Evolutionary conservation across 2,888 invertebrate genomes (phyloP).

Genomic region (Dorcus hopei): DNA sequence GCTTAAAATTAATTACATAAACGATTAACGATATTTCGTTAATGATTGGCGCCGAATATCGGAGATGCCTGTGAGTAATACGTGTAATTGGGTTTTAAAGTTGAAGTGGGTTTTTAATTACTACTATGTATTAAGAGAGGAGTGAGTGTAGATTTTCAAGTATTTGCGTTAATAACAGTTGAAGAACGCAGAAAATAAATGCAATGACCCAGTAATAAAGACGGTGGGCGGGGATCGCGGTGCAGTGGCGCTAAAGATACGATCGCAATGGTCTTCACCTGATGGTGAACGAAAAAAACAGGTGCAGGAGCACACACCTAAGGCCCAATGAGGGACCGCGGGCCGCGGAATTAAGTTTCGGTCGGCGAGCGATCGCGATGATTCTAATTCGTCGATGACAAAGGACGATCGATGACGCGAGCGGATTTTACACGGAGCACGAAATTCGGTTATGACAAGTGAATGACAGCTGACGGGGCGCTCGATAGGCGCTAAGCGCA

Average conservation of each 20-base stretch:
- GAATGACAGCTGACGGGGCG: conserved; percentile 18
- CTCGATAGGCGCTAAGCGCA: conserved; percentile 30
- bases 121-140: too few relatives aligned
- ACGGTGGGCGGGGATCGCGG: conserved; percentile 19
- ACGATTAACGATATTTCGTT: too few relatives aligned
- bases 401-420: conserved; percentile 26
- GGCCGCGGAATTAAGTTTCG: conserved; percentile 28
- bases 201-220: conserved; percentile 16
- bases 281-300: conserved; percentile 9
- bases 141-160: too few relatives aligned
- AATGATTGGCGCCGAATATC: too few relatives aligned
- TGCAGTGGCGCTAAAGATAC: conserved; percentile 12
- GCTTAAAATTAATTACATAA: too few relatives aligned
- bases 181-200: conserved; percentile 5
- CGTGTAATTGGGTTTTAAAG: too few relatives aligned
- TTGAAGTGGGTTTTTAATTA: too few relatives aligned
- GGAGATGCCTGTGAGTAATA: too few relatives aligned
- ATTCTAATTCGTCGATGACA: neutral
- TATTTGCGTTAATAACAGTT: too few relatives aligned
- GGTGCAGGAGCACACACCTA: conserved; percentile 5
- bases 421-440: conserved; percentile 1
- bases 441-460: conserved; percentile 14
- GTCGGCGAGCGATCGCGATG: neutral
- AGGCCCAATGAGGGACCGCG: neutral
- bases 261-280: conserved; percentile 6